These are phyloP conservation scores for Cataglyphis hispanica DNA, from an alignment of 1,140 invertebrate genomes.

Conservation along the genomic window DNA sequence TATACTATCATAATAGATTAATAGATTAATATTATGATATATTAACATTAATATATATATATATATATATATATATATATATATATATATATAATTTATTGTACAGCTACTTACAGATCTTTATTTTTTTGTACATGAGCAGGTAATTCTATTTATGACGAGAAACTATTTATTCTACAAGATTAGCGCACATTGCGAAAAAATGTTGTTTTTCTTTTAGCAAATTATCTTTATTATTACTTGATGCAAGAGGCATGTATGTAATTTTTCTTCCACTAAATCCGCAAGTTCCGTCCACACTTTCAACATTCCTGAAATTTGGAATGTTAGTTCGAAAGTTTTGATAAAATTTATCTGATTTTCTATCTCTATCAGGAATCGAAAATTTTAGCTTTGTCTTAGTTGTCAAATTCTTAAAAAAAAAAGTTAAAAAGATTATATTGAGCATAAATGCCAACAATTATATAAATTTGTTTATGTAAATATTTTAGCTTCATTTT, in stretches of 20 bases:
- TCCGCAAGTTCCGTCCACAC: constrained; percentile 24
- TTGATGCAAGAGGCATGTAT: constrained; percentile 50
- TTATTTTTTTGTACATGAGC: constrained; percentile 4
- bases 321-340: constrained; percentile 4
- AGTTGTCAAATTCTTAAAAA: background rate
- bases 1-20: too few species aligned
- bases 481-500: background rate
- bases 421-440: background rate
- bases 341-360: background rate
- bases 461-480: background rate
- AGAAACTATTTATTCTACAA: constrained; percentile 15
- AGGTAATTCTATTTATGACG: background rate
- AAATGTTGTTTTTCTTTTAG: constrained; percentile 5
- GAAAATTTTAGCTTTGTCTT: background rate
- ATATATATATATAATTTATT: background rate
- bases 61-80: background rate
- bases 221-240: constrained; percentile 42
- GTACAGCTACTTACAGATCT: background rate
- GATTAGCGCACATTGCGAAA: background rate
- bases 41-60: too few species aligned
- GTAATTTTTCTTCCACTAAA: constrained; percentile 51
- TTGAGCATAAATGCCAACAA: background rate
- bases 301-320: constrained; percentile 33
- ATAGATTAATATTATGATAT: too few species aligned
- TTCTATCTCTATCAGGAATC: constrained; percentile 24